Evolutionary conservation across 2,113 vertebrate genomes (phyloP).

Genomic region (Amblyopsis rosae): DNA sequence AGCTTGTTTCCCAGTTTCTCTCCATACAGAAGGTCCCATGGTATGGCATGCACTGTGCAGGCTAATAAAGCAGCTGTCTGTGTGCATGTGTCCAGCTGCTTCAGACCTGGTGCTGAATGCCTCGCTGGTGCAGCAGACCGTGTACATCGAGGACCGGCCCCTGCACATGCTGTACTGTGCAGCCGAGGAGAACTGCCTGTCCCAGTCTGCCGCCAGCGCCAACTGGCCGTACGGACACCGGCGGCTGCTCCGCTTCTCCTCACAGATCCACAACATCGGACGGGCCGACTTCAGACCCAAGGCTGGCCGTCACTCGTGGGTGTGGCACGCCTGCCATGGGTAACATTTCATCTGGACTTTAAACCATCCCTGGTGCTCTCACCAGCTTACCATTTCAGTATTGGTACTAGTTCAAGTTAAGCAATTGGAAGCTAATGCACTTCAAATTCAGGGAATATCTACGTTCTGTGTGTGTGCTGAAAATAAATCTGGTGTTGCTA

Average conservation of each 20-base stretch:
- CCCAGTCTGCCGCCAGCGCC: slow-evolving; percentile 85
- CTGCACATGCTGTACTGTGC: slow-evolving; percentile 98
- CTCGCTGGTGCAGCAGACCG: slow-evolving; percentile 88
- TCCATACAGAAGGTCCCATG: background rate
- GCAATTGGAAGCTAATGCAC: background rate
- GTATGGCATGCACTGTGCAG: background rate
- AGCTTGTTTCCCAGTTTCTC: background rate
- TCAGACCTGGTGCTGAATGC: slow-evolving; percentile 93
- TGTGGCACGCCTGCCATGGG: slow-evolving; percentile 98
- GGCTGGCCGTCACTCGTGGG: slow-evolving; percentile 95
- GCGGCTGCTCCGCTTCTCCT: slow-evolving; percentile 96
- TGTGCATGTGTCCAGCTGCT: slow-evolving; percentile 76
- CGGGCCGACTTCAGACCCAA: slow-evolving; percentile 95
- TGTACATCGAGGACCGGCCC: slow-evolving; percentile 95
- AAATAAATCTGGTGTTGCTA: no score
- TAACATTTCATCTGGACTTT: slow-evolving; percentile 48
- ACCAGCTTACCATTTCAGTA: background rate
- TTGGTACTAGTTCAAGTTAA: no score
- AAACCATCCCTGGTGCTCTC: background rate
- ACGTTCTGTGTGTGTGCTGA: no score
- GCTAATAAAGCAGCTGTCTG: background rate
- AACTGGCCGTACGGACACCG: slow-evolving; percentile 98
- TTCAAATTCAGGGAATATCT: background rate
- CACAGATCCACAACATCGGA: slow-evolving; percentile 96
- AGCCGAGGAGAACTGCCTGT: slow-evolving; percentile 93